A percentile compares a stretch with the other conserved stretches of the same genome.
Evolutionary conservation across 2,113 vertebrate genomes (phyloP).

Genomic region (Charadrius vociferus): DNA sequence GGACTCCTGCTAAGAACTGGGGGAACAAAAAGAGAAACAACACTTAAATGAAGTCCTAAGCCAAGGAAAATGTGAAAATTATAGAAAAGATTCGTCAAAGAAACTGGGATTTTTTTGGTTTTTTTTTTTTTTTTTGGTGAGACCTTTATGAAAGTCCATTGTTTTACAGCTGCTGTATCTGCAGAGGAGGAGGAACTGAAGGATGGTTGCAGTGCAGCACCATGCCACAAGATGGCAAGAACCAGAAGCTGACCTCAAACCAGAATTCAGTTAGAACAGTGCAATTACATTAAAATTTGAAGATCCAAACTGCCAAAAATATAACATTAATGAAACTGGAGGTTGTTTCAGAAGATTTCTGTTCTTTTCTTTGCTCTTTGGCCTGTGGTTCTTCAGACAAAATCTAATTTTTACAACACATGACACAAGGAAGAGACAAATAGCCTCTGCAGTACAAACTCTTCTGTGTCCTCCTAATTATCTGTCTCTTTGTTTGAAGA

Average conservation of each 20-base stretch:
- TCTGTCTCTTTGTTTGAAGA: background rate
- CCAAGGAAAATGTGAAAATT: background rate
- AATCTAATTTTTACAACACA: background rate
- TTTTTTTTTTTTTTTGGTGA: no score
- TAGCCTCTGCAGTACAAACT: background rate
- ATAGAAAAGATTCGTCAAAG: background rate
- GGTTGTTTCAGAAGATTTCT: background rate
- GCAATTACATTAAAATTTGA: background rate
- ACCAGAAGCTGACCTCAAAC: conserved; percentile 2
- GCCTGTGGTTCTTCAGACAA: background rate
- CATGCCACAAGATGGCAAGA: conserved; percentile 51
- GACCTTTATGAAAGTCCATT: background rate
- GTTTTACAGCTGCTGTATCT: background rate
- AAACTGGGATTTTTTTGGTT: no score
- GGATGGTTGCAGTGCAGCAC: conserved; percentile 4
- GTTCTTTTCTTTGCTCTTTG: background rate
- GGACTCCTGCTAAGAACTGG: background rate
- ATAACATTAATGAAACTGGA: background rate
- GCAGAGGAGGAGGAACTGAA: background rate
- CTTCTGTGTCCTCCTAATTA: background rate
- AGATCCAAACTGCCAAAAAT: background rate
- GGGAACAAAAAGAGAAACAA: background rate
- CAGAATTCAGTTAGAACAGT: background rate
- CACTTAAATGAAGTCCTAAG: background rate
- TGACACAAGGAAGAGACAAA: background rate